Conservation (phyloP, 2,888 invertebrate species). For the Patella caerulea region DNA sequence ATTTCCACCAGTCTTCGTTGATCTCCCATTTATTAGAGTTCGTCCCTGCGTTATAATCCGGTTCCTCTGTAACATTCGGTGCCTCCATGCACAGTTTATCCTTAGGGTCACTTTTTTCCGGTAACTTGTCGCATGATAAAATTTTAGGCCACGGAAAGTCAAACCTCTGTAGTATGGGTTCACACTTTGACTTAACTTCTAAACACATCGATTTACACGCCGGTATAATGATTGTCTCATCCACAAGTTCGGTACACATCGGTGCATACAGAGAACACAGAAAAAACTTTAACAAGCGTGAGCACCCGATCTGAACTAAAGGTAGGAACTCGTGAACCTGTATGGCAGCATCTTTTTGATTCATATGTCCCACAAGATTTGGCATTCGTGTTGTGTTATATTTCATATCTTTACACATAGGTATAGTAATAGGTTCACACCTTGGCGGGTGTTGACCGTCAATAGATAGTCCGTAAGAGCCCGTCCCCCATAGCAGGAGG, state of each 20-base stretch:
- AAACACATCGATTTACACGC: conserved; percentile 90
- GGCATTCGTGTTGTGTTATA: conserved; percentile 91
- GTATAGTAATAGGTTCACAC: conserved; percentile 85
- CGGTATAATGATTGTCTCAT: conserved; percentile 81
- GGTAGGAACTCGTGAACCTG: conserved; percentile 82
- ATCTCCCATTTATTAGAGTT: conserved; percentile 30
- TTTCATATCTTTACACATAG: conserved; percentile 85
- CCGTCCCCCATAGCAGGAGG: neutral
- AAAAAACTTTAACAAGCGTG: conserved; percentile 85
- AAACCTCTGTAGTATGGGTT: conserved; percentile 78
- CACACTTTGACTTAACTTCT: conserved; percentile 72
- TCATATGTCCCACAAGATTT: conserved; percentile 85
- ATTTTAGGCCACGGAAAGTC: conserved; percentile 81
- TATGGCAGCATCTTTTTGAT: conserved; percentile 85
- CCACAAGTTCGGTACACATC: conserved; percentile 89
- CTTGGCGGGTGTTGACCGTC: conserved; percentile 28
- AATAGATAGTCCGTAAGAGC: neutral
- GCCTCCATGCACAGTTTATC: conserved; percentile 83
- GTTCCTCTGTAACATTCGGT: conserved; percentile 63
- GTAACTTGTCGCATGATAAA: conserved; percentile 85
- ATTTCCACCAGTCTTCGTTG: conserved; percentile 11
- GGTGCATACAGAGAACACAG: conserved; percentile 92
- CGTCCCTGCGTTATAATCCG: conserved; percentile 44
- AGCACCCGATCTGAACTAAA: conserved; percentile 85
- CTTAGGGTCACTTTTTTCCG: conserved; percentile 74